Evolutionary conservation across 2,113 vertebrate species (phyloP), one percentile per base, ranked within the genome.

Genomic region (Chaetodon trifascialis): DNA sequence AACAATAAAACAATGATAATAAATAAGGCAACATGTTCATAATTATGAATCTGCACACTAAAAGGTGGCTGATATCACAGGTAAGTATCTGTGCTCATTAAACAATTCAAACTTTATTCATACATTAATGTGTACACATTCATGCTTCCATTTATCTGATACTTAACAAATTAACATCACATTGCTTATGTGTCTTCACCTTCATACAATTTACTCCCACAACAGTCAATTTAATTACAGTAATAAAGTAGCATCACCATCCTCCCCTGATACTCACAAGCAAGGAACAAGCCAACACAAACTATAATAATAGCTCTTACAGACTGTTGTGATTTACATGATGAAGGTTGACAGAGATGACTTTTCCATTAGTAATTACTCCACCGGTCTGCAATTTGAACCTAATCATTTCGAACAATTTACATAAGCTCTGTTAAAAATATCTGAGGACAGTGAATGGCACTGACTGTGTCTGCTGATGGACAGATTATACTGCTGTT

Each of bases 401-500:
- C 64, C 47, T 19, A 42, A 56, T n/a, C 11, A 47, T 47, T 30
- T 16, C 1, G 17, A 25, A 23, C 5, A 51, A 30, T 21, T 2
- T 1, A 10, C 11, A 52, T 11, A 19, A 23, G 52, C 59, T 1
- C 3, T 25, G 2, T 40, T 19, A 16, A 30, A 38, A 8, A 14
- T 14, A 25, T 46, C 4, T 54, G 30, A 60, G 23, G 0, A 73
- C 4, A 30, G 0, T 25, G 21, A 38, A 72, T 23, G 42, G 19
- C 8, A 15, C 9, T 56, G 9, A 56, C 5, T 60, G 5, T 55
- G n/a, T 56, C 11, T 52, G 17, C 11, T 38, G 30, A 59, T 16
- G 60, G 36, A 9, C 7, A 55, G 19, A 74, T 74, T 52, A 25
- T 16, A 69, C 30, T 76, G 17, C 59, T 60, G 17, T 73, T 65